phyloP scores from a whole-genome alignment of 2,113 vertebrate species.

The Rhadina sibilatrix region DNA sequence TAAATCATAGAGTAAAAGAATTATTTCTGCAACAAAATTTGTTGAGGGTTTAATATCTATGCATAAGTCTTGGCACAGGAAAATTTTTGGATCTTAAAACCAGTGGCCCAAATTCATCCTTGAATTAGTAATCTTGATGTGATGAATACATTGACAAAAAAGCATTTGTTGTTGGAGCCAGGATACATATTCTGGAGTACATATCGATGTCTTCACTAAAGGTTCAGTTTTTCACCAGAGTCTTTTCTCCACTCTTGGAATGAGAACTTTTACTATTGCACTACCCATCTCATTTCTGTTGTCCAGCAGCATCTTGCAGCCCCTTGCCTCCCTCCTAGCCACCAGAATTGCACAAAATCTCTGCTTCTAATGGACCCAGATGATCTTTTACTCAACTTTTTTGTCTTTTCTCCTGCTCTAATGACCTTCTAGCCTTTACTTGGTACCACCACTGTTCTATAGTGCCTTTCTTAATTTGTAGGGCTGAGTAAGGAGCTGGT shows the following conservation, averaged over 20 bases:
- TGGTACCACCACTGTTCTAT: accelerated
- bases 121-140: neutral
- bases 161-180: neutral
- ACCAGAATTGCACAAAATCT: neutral
- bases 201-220: no score
- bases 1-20: neutral
- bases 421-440: neutral
- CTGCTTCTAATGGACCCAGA: neutral
- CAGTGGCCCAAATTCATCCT: neutral
- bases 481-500: neutral
- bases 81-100: neutral
- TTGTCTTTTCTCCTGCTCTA: neutral
- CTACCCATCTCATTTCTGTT: neutral
- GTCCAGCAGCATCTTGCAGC: neutral
- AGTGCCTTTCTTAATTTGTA: neutral
- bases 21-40: neutral
- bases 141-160: neutral
- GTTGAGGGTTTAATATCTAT: neutral
- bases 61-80: neutral
- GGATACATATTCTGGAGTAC: neutral
- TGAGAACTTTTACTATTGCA: neutral
- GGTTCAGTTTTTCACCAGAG: neutral
- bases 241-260: neutral
- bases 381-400: neutral
- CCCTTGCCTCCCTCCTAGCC: neutral